phyloP scores from a whole-genome alignment of 23 tunicate genomes.

The Oikopleura dioica region DNA sequence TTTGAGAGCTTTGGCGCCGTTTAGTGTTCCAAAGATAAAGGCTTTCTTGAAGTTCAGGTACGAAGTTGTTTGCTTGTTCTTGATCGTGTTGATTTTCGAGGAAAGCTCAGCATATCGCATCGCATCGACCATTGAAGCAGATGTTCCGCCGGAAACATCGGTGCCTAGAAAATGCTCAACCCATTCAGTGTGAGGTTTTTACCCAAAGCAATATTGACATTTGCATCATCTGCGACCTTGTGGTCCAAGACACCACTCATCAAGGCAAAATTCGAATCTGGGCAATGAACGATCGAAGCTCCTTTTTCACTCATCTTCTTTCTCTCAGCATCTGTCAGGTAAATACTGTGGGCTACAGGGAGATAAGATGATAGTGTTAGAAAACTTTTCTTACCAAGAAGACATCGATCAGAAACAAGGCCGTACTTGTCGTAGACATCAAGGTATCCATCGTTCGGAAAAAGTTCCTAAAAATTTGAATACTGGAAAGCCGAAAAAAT shows the following conservation, averaged over 20 bases:
- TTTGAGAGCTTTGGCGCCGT: constrained; percentile 19
- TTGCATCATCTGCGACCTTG: neutral
- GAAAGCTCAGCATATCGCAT: constrained; percentile 14
- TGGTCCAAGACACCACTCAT: constrained; percentile 14
- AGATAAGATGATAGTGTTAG: too few species aligned
- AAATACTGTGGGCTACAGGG: constrained; percentile 22
- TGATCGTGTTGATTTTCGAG: neutral
- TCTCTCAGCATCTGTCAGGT: constrained; percentile 15
- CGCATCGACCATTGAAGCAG: constrained; percentile 3
- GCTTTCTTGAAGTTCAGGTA: constrained; percentile 1
- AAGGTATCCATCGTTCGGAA: too few species aligned
- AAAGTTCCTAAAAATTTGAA: too few species aligned
- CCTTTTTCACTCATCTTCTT: neutral
- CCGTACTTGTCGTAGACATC: constrained; percentile 10
- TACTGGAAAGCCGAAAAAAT: constrained; percentile 6
- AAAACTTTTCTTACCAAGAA: too few species aligned
- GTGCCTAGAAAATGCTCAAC: neutral
- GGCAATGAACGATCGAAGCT: constrained; percentile 17
- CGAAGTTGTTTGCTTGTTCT: neutral
- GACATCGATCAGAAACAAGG: neutral
- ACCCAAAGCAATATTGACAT: constrained; percentile 16
- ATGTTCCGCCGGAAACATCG: constrained; percentile 17
- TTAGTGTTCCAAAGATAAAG: constrained; percentile 14
- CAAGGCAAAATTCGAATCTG: constrained; percentile 13
- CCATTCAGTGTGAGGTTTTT: neutral